These are phyloP conservation scores for Pristis pectinata DNA, from an alignment of 2,797 vertebrate species.

Conservation along the genomic window DNA sequence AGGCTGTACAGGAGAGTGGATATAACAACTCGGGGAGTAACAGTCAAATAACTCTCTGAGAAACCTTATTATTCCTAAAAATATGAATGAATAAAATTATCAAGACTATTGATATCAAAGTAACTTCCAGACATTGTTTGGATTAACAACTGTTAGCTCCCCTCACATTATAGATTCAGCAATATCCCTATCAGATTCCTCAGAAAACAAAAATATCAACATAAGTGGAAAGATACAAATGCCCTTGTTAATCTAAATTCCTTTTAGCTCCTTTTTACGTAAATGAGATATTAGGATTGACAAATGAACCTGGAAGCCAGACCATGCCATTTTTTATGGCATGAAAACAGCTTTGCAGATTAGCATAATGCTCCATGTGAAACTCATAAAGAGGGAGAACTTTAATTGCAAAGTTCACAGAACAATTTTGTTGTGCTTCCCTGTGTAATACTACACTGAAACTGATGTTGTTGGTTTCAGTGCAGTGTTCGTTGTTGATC, in stretches of 20 bases:
- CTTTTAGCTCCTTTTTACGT: background rate
- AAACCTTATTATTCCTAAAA: background rate
- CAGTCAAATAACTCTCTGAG: background rate
- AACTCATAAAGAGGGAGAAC: too few relatives aligned
- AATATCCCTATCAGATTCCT: background rate
- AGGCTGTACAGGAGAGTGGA: background rate
- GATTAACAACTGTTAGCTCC: background rate
- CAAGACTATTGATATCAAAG: background rate
- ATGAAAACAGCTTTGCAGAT: too few relatives aligned
- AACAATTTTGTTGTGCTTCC: too few relatives aligned
- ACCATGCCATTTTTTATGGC: too few relatives aligned
- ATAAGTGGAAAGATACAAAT: background rate
- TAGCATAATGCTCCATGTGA: too few relatives aligned
- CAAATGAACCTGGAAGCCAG: too few relatives aligned
- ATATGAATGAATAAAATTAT: background rate
- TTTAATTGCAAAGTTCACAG: too few relatives aligned
- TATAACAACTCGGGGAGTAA: background rate
- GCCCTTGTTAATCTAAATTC: background rate
- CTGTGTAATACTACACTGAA: too few relatives aligned
- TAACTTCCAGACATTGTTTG: background rate
- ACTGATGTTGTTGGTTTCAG: too few relatives aligned
- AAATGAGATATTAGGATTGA: background rate
- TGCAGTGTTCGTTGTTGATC: too few relatives aligned
- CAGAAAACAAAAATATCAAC: background rate
- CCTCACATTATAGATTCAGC: background rate